Conservation (phyloP, 2,888 invertebrate genomes). For the Philonicus albiceps region DNA sequence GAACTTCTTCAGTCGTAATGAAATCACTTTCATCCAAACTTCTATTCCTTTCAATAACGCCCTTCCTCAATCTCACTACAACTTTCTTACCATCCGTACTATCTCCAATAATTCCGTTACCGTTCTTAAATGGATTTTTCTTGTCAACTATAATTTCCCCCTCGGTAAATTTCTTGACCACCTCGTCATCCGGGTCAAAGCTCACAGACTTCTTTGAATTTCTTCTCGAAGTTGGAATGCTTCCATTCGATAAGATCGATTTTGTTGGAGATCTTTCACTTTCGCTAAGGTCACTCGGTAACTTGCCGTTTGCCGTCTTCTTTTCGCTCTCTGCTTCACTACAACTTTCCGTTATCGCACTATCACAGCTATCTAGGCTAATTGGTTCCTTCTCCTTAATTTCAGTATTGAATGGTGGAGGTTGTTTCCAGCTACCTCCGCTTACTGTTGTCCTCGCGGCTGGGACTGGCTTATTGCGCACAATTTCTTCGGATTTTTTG, state of each 20-base stretch:
- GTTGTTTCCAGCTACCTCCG: neutral
- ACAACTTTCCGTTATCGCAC: neutral
- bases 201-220: slow-evolving; percentile 57
- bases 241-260: slow-evolving; percentile 29
- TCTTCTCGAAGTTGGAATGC: neutral
- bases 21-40: slow-evolving; percentile 55
- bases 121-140: slow-evolving; percentile 60
- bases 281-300: neutral
- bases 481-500: neutral
- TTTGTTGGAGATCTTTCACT: slow-evolving; percentile 13
- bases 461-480: neutral
- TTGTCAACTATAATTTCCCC: slow-evolving; percentile 62
- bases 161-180: slow-evolving; percentile 59
- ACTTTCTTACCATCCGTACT: neutral
- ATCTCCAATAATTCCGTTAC: slow-evolving; percentile 43
- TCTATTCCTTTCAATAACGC: neutral
- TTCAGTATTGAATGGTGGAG: neutral
- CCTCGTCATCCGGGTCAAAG: slow-evolving; percentile 60
- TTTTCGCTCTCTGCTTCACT: neutral
- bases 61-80: slow-evolving; percentile 20
- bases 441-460: neutral
- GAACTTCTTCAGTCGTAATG: slow-evolving; percentile 62
- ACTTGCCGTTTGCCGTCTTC: neutral
- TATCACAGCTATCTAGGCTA: slow-evolving; percentile 20
- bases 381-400: neutral